A percentile compares a stretch with the other conserved stretches of the same genome.
Evolutionary conservation across 2,888 invertebrate genomes (phyloP).

Genomic region (Doris montereyensis): DNA sequence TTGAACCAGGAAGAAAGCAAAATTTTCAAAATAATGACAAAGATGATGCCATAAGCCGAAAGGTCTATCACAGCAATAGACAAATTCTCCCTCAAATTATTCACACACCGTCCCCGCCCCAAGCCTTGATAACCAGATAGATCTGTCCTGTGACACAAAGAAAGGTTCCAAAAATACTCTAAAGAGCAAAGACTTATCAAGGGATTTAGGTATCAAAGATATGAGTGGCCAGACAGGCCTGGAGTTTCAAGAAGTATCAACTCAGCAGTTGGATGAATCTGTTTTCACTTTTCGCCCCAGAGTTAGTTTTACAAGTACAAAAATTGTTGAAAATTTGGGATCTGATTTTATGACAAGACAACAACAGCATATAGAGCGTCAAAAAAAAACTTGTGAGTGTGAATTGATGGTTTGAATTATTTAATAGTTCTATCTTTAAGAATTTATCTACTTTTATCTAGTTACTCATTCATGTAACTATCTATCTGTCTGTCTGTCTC

Average conservation of each 20-base stretch:
- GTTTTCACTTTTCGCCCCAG: slow-evolving; percentile 64
- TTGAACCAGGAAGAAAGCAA: no score
- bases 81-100: no score
- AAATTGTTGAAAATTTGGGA: slow-evolving; percentile 61
- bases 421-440: no score
- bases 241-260: slow-evolving; percentile 23
- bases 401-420: no score
- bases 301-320: slow-evolving; percentile 60
- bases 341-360: slow-evolving; percentile 67
- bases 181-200: no score
- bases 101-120: no score
- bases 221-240: slow-evolving; percentile 40
- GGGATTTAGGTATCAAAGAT: not conserved
- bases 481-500: not conserved
- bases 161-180: not conserved
- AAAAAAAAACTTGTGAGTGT: slow-evolving; percentile 64
- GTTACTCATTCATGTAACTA: not conserved
- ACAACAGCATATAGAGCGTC: slow-evolving; percentile 60
- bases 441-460: no score
- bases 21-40: no score
- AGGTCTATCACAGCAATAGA: not conserved
- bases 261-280: slow-evolving; percentile 56
- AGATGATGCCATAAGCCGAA: not conserved
- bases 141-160: not conserved
- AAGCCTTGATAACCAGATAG: no score